Base-by-base conservation (phyloP, 37 sponge, comb jelly and placozoan species). In the Diacarnus erythraeanus region DNA sequence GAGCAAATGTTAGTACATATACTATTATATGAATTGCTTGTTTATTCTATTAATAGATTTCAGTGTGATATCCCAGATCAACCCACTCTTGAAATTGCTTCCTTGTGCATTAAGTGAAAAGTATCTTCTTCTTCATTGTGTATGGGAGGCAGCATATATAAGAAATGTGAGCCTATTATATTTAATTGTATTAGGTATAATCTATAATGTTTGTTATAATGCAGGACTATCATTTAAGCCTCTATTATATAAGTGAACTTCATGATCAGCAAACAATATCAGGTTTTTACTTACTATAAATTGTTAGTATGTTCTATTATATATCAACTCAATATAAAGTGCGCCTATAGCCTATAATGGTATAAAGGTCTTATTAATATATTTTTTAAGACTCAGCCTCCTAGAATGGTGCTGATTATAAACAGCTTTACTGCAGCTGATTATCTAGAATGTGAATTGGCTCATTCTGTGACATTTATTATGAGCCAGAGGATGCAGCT, bases 91-190 rank as follows among this genome's bases (percentile, higher is more conserved):
- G 61, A 76, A 37, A n/a, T 57, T 84, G 61, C 44, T 84, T 3
- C 71, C 71, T 2, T 39, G 20, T 57, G 36, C 84, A 26, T 77
- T 84, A 20, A 76, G 69, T 0, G 35, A 57, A 59, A 9, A 12
- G 8, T 56, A 67, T 3, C 71, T 84, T 0, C 77, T 84, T 27
- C 36, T 84, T n/a, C 84, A 84, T 77, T 77, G 61, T 29, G 61
- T 77, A 8, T 84, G 84, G 84, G 77, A 84, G 71, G 77, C 74
- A 35, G 56, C 77, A 22, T 56, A 74, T 54, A 31, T 15, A 31
- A 23, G 34, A 51, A 44, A 38, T 56, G 57, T 51, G n/a, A 57
- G 74, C 54, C 5, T 44, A 25, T 5, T 23, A 63, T 63, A 30
- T 63, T 23, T 63, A 5, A 27, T 23, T 23, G 20, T 6, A 30